A percentile compares a stretch with the other conserved stretches of the same genome.
Conservation (phyloP, 1,140 invertebrate genomes). For the Zaprionus taronus region DNA sequence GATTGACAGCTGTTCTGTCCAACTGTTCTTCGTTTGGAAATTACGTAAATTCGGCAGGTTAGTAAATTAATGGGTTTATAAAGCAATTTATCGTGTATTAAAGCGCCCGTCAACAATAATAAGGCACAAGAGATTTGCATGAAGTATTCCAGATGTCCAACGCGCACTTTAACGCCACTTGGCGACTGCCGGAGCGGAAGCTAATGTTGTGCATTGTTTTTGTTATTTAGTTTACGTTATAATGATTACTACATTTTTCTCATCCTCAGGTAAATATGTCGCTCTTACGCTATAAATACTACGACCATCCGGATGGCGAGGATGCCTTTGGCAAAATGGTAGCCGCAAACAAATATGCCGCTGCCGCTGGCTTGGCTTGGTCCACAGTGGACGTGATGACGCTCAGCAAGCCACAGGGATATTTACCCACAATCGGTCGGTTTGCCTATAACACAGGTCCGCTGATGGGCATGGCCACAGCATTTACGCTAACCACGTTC, state of each 20-base stretch:
- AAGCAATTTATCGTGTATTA: neutral
- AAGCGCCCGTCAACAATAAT: neutral
- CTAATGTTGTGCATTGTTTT: conserved; percentile 1
- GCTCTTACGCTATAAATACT: conserved; percentile 85
- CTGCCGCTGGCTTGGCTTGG: conserved; percentile 84
- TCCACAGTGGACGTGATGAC: conserved; percentile 87
- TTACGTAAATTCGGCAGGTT: conserved; percentile 82
- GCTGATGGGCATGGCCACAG: conserved; percentile 87
- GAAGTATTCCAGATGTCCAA: neutral
- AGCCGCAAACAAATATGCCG: conserved; percentile 86
- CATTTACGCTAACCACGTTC: conserved; percentile 88
- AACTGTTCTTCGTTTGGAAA: conserved; percentile 42
- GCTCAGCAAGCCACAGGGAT: conserved; percentile 86
- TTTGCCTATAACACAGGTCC: conserved; percentile 86
- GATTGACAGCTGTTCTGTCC: conserved; percentile 59
- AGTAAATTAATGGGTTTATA: conserved; percentile 54
- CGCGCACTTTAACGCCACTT: neutral
- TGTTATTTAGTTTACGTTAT: conserved; percentile 22
- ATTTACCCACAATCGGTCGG: conserved; percentile 84
- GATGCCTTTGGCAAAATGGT: conserved; percentile 88
- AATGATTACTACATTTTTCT: conserved; percentile 1
- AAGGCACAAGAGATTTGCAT: neutral
- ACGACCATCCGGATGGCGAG: conserved; percentile 89
- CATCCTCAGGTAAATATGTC: conserved; percentile 66
- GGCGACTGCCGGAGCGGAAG: neutral